Conservation (phyloP, 2,888 invertebrate species). For the Nomada ruficornis region DNA sequence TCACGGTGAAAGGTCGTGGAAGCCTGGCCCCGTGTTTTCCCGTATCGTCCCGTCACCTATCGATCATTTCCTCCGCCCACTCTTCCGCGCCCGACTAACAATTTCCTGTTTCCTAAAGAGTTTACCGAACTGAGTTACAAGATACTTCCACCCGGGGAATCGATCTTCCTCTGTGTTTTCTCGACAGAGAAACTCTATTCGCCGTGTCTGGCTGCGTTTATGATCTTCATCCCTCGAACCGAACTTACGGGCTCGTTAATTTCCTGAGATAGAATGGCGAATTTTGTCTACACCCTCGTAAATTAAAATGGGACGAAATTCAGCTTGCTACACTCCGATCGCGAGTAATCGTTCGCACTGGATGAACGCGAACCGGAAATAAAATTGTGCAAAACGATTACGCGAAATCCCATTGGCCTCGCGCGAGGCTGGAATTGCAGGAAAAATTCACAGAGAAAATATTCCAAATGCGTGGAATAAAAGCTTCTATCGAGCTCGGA, state of each 20-base stretch:
- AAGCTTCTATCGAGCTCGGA: not conserved
- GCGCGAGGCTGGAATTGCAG: not conserved
- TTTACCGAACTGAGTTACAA: conserved; percentile 81
- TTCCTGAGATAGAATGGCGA: too few species aligned
- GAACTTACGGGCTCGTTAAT: too few species aligned
- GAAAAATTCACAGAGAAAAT: not conserved
- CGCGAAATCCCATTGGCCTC: not conserved
- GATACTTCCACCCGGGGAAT: conserved; percentile 79
- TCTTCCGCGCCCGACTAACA: conserved; percentile 79
- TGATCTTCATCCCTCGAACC: not conserved
- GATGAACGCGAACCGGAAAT: too few species aligned
- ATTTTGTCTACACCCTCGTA: too few species aligned
- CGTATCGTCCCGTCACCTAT: conserved; percentile 75
- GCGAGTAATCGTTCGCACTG: not conserved
- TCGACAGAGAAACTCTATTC: not conserved
- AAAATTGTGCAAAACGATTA: too few species aligned
- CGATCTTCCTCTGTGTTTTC: conserved; percentile 75
- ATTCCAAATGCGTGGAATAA: not conserved
- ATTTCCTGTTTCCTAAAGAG: conserved; percentile 83
- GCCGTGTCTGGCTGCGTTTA: not conserved
- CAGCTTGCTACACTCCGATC: too few species aligned
- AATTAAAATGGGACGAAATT: too few species aligned
- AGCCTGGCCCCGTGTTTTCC: conserved; percentile 32
- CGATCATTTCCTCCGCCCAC: conserved; percentile 77
- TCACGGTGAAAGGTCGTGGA: conserved; percentile 23